Percentiles rank a stretch among this genome's conserved stretches.
These are phyloP conservation scores for Panorpa germanica DNA, from an alignment of 2,888 invertebrate genomes.

Conservation along the genomic window DNA sequence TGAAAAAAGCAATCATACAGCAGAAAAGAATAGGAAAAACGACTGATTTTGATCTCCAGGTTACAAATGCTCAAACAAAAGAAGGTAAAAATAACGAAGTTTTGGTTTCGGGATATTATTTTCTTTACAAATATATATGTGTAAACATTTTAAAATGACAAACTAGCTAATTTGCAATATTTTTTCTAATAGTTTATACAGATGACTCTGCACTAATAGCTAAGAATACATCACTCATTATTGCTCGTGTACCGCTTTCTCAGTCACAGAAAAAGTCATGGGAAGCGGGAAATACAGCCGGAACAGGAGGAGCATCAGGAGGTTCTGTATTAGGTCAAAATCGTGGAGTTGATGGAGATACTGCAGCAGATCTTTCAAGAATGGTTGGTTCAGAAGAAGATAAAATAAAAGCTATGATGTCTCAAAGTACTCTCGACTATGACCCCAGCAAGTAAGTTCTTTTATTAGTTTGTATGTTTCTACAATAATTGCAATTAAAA, in stretches of 20 bases:
- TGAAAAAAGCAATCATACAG: slow-evolving; percentile 86
- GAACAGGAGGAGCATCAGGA: too few relatives aligned
- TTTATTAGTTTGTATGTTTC: slow-evolving; percentile 8
- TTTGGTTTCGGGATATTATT: slow-evolving; percentile 6
- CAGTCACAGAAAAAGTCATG: slow-evolving; percentile 60
- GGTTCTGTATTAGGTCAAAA: too few relatives aligned
- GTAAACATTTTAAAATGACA: too few relatives aligned
- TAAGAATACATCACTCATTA: slow-evolving; percentile 91
- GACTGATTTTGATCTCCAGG: slow-evolving; percentile 88
- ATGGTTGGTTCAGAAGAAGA: slow-evolving; percentile 93
- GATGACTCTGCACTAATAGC: slow-evolving; percentile 85
- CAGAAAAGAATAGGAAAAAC: slow-evolving; percentile 89
- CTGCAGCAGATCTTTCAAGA: slow-evolving; percentile 66
- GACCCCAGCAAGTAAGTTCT: slow-evolving; percentile 83
- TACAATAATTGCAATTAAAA: slow-evolving; percentile 10
- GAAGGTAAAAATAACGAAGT: slow-evolving; percentile 47
- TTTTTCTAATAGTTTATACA: slow-evolving; percentile 54
- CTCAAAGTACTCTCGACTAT: slow-evolving; percentile 91
- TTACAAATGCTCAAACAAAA: slow-evolving; percentile 93
- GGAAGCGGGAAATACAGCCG: slow-evolving; percentile 38
- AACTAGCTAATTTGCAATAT: slow-evolving; percentile 8
- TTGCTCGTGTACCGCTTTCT: slow-evolving; percentile 78
- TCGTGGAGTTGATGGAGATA: slow-evolving; percentile 27
- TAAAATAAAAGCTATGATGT: slow-evolving; percentile 95
- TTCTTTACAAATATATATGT: slow-evolving; percentile 4